Evolutionary conservation across 37 sponge, comb jelly and placozoan genomes (phyloP), one percentile per base, ranked within the genome.

Genomic region (Amphimedon queenslandica): DNA sequence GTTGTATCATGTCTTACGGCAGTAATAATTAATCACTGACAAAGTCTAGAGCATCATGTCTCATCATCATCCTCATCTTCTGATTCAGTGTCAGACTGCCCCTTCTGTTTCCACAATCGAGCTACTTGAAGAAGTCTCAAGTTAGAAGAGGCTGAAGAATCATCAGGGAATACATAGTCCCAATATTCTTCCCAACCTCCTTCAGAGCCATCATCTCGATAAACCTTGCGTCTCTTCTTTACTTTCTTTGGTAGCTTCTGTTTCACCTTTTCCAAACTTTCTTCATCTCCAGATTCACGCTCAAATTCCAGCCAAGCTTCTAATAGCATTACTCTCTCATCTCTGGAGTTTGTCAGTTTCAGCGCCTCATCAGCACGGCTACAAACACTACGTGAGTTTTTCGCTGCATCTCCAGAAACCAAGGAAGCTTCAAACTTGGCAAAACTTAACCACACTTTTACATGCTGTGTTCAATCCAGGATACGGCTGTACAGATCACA

Each of bases 151-250:
- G 77, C 82, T 6, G 79, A 63, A 34, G 58, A 65, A 69, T 86
- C 93, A 40, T 97, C 98, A 28, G 98, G 98, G 79, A 97, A 97
- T 10, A 97, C 77, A 77, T 97, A 97, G 67, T 97, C 98, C 89
- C 89, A 97, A 71, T 97, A 94, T 57, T 97, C 98, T 69, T 97
- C 98, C 95, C 98, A 97, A 24, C 94, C 98, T 37, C 81, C 94
- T 37, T 88, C 98, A 58, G 83, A 77, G 4, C 98, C 98, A 39
- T 93, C 98, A 21, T 90, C 89, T 28, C 73, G 78, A 30, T 84
- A 83, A 29, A 88, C 80, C 75, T 92, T 91, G 25, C 94, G 70
- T 28, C 87, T 74, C 79, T 93, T 96, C 82, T 97, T 97, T 37
- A 97, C 87, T 38, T 82, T 68, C 5, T 75, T 71, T 36, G 98